Evolutionary conservation across 2,113 vertebrate genomes (phyloP).

Genomic region (Perccottus glenii): DNA sequence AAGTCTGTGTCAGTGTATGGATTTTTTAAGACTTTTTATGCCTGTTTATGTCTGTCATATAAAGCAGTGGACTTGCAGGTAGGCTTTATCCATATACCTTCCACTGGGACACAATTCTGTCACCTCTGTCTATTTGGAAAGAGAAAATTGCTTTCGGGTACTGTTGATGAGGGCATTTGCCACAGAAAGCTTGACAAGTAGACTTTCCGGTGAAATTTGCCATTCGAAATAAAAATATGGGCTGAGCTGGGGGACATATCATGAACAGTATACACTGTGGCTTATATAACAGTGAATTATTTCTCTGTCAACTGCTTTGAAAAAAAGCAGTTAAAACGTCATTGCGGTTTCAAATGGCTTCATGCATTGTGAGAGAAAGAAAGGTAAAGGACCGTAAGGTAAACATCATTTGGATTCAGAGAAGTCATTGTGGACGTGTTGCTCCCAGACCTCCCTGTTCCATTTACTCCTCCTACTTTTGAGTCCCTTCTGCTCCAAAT

Average conservation of each 20-base stretch:
- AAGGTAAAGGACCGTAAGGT: slow-evolving; percentile 4
- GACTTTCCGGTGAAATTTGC: slow-evolving; percentile 39
- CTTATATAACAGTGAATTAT: slow-evolving; percentile 20
- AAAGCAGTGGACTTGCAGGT: slow-evolving; percentile 30
- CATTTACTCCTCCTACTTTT: slow-evolving; percentile 4
- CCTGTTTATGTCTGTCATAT: not conserved
- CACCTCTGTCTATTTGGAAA: slow-evolving; percentile 11
- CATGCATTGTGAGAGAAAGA: slow-evolving; percentile 2
- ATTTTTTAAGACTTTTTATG: too few species aligned
- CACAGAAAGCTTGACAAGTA: slow-evolving; percentile 22
- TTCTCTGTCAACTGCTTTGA: slow-evolving; percentile 15
- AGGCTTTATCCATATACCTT: slow-evolving; percentile 34
- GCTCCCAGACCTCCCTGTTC: slow-evolving; percentile 14
- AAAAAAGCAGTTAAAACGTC: not conserved
- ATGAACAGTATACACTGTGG: not conserved
- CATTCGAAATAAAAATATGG: slow-evolving; percentile 24
- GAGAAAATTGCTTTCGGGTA: slow-evolving; percentile 46
- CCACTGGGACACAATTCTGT: slow-evolving; percentile 32
- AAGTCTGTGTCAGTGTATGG: too few species aligned
- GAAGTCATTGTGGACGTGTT: slow-evolving; percentile 20
- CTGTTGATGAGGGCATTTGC: slow-evolving; percentile 39
- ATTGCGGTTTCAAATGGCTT: slow-evolving; percentile 5
- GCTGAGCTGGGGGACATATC: slow-evolving; percentile 25
- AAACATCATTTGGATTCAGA: slow-evolving; percentile 46
- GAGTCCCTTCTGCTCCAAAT: slow-evolving; percentile 9